Percentiles rank a stretch among this genome's conserved stretches.
These are phyloP conservation scores for Chelonoidis abingdonii DNA, from an alignment of 2,113 vertebrate genomes.

Conservation along the genomic window DNA sequence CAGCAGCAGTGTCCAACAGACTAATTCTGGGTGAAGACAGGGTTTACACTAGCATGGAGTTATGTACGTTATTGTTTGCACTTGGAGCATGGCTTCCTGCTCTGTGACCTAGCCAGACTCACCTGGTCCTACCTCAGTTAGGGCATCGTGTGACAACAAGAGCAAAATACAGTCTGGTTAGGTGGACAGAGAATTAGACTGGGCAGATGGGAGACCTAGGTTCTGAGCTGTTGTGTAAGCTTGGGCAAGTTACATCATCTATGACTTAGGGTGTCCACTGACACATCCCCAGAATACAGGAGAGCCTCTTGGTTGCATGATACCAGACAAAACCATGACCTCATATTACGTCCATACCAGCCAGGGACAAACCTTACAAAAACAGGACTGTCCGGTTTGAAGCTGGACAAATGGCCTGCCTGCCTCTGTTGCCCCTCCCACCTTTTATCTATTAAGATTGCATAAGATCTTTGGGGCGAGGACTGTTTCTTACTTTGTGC, in stretches of 20 bases:
- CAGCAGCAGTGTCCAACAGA: not conserved
- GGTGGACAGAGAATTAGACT: accelerated
- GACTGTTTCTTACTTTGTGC: not conserved
- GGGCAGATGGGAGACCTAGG: accelerated
- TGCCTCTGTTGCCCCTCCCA: not conserved
- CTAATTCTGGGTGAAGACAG: not conserved
- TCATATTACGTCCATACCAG: not conserved
- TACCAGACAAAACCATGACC: not conserved
- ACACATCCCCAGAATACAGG: not conserved
- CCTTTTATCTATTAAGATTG: not conserved
- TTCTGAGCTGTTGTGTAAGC: accelerated
- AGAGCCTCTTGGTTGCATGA: not conserved
- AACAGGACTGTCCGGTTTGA: not conserved
- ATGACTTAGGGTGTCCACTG: not conserved
- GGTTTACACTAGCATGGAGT: not conserved
- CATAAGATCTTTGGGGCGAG: not conserved
- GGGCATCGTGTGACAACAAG: not conserved
- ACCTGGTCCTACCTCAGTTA: not conserved
- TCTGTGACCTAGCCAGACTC: not conserved
- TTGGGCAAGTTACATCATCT: not conserved
- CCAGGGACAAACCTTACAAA: not conserved
- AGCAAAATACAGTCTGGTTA: accelerated
- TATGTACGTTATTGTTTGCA: accelerated
- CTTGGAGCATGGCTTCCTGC: not conserved
- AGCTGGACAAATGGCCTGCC: not conserved